Base-by-base conservation (phyloP, 1,140 invertebrate genomes). In the Acromyrmex heyeri region DNA sequence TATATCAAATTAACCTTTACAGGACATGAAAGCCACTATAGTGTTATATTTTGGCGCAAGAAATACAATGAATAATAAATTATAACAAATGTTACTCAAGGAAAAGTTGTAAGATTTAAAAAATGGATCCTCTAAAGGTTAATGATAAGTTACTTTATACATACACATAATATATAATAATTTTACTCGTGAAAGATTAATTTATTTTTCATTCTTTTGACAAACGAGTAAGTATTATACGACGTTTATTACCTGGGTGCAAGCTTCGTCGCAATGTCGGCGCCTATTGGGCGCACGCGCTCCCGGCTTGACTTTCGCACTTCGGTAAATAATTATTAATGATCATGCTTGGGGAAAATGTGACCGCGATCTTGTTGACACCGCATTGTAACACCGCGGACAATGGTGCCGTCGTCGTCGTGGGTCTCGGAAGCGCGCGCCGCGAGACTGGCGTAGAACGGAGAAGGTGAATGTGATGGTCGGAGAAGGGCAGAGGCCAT, bases 251-350 rank as follows among this genome's bases (percentile, higher is more conserved):
- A 14, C 24, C 27, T 21, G 38, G 38, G 44, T 48, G 69, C n/a
- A 61, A 61, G n/a, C 48, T 50, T 50, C 24, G 14, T 59, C 4
- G 44, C 27, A n/a, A 79, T 18, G 30, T 69, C 48, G 27, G 30
- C 12, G 55, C 14, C 18, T 27, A 78, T 55, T 14, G 55, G 53
- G 12, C 78, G 21, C 55, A 70, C 67, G 78, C 65, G 34, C 14
- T 38, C 8, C 21, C 57, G 34, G 44, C 38, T 38, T 83, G 69
- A 83, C 79, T 83, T 83, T 44, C 57, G 69, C 69, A 83, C 77
- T 88, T 87, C 57, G 87, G 87, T 93, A 93, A 94, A 94, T 94
- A 94, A 94, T 94, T 93, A 94, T 94, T 94, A 94, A 94, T 94
- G 93, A 94, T 89, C 34, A 27, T 73, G 61, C 85, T 70, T 85